Conservation (phyloP, 2,113 vertebrate species). For the Siphamia tubifer region DNA sequence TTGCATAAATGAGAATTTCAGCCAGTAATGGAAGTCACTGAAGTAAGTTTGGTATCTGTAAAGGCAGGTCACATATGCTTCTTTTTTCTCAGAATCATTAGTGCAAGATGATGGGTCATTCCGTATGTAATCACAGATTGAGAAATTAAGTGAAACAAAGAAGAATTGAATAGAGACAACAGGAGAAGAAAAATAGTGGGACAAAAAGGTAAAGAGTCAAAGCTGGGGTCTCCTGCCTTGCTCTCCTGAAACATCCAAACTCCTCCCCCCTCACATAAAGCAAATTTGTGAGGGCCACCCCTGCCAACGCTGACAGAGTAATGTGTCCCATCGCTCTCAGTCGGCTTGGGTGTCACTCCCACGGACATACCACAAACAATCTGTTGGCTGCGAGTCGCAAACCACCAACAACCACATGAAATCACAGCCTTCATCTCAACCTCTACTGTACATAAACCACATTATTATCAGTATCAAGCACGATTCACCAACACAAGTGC, state of each 20-base stretch:
- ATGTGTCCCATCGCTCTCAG: constrained; percentile 22
- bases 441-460: constrained; percentile 2
- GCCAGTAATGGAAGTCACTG: too few relatives aligned
- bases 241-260: not conserved
- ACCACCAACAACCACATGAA: constrained; percentile 26
- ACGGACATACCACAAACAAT: constrained; percentile 40
- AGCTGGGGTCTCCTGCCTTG: constrained; percentile 13
- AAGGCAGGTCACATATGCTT: too few relatives aligned
- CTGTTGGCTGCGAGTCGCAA: constrained; percentile 17
- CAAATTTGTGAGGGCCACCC: constrained; percentile 21
- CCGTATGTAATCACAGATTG: too few relatives aligned
- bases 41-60: too few relatives aligned
- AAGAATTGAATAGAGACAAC: too few relatives aligned
- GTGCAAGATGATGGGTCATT: too few relatives aligned
- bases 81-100: too few relatives aligned
- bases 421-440: not conserved
- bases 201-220: not conserved
- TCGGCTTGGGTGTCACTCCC: constrained; percentile 11
- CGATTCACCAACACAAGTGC: not conserved
- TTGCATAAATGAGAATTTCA: too few relatives aligned
- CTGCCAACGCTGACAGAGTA: not conserved
- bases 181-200: too few relatives aligned
- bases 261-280: not conserved
- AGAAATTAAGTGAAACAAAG: too few relatives aligned
- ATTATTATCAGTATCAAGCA: not conserved